Evolutionary conservation across 53 echinoderm and acorn worm species (phyloP).

Genomic region (Luidia sarsii): DNA sequence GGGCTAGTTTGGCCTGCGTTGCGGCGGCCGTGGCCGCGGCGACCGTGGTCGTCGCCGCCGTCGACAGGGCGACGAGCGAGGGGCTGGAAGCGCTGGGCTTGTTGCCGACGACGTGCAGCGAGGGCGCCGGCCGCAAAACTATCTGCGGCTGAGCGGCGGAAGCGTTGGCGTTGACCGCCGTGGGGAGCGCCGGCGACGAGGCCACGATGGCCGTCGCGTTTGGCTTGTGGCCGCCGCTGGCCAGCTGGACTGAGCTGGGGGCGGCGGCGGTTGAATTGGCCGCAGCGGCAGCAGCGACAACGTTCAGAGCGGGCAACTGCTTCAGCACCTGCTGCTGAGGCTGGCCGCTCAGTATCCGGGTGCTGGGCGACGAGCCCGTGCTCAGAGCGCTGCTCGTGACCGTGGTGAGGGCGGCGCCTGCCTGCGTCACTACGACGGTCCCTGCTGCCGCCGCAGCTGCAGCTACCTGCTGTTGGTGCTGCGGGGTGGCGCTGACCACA

Average conservation of each 20-base stretch:
- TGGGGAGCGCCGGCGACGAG: slow-evolving; percentile 29
- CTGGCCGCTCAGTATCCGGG: not conserved
- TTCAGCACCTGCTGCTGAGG: not conserved
- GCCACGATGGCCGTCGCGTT: slow-evolving; percentile 10
- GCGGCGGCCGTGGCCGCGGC: slow-evolving; percentile 14
- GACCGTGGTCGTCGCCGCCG: slow-evolving; percentile 14
- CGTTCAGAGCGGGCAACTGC: not conserved
- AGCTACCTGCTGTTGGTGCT: not conserved
- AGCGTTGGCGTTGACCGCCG: not conserved
- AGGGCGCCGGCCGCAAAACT: slow-evolving; percentile 48
- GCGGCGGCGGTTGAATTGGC: slow-evolving; percentile 10
- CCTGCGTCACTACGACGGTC: not conserved
- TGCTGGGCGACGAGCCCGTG: slow-evolving; percentile 18
- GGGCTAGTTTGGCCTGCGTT: slow-evolving; percentile 31
- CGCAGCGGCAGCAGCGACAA: not conserved
- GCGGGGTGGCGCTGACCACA: not conserved
- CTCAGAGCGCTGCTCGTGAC: slow-evolving; percentile 34
- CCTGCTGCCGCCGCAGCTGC: too few relatives aligned
- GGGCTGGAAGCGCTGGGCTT: slow-evolving; percentile 38
- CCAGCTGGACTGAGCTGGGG: slow-evolving; percentile 31
- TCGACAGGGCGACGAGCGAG: slow-evolving; percentile 17
- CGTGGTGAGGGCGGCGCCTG: slow-evolving; percentile 18
- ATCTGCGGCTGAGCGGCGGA: slow-evolving; percentile 38
- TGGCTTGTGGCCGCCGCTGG: slow-evolving; percentile 39
- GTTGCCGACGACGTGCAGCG: not conserved